Evolutionary conservation across 2,797 vertebrate genomes (phyloP), one percentile per base, ranked within the genome.

Genomic region (Chaetophractus vellerosus): DNA sequence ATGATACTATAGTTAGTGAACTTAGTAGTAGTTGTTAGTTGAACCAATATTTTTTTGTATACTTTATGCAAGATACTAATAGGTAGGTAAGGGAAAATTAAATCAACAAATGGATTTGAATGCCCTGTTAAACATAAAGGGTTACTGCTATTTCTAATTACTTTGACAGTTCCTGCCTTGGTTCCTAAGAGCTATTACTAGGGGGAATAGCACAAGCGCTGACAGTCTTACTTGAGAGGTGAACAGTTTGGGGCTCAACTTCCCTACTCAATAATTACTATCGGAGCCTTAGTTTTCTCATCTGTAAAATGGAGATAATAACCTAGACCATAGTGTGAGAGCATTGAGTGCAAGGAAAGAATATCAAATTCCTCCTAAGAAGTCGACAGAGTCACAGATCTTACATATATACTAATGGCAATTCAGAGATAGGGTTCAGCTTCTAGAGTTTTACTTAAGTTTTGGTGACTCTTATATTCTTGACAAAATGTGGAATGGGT

Each of bases 1-100:
- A 61, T 28, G 33, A 87, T 52, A 28, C 19, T 78, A 28, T 38
- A 36, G 31, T 81, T 41, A 24, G 55, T 75, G 38, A 85, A 48
- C n/a, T 84, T 61, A 52, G 12, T 82, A 45, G 36, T 71, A 52
- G 86, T 88, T 92, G 74, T 93, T 86, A 90, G 74, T 59, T 80
- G 33, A 71, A 31, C 26, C 31, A 41, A 68, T 69, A 48, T 31
- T 90, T 82, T 82, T 79, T 24, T 48, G n/a, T 52, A 57, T 79
- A 55, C 41, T 66, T 7, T 55, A 76, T 74, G 6, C 12, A 71
- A 55, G 36, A 84, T 21, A 76, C 18, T 71, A 69, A 26, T 55
- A 87, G 38, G 48, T 38, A 68, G 24, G 21, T 41, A 71, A 76
- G 55, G 36, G 45, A 41, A 72, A 76, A 79, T 78, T 1, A 72